A percentile compares a stretch with the other conserved stretches of the same genome.
Conservation (phyloP, 23 tunicate species). For the Halocynthia roretzi region DNA sequence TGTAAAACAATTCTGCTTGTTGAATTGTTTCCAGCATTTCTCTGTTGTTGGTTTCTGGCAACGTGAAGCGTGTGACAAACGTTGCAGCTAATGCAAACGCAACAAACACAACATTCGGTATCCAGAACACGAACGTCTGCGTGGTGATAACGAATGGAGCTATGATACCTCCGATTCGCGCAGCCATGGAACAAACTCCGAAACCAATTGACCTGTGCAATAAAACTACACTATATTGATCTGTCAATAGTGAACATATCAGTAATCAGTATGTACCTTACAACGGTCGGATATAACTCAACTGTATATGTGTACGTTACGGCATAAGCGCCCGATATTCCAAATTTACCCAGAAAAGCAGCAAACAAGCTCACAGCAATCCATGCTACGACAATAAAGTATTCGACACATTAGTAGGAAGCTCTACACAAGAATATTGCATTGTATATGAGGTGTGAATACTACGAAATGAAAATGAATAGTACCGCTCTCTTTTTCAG, state of each 20-base stretch:
- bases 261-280: slow-evolving; percentile 24
- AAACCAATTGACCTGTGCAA: slow-evolving; percentile 27
- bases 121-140: slow-evolving; percentile 14
- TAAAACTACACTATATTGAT: not conserved
- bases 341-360: slow-evolving; percentile 45
- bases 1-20: too few relatives aligned
- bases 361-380: slow-evolving; percentile 8
- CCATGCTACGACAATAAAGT: too few relatives aligned
- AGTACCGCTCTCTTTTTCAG: slow-evolving; percentile 20
- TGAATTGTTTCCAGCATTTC: too few relatives aligned
- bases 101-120: too few relatives aligned
- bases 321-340: slow-evolving; percentile 59
- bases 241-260: too few relatives aligned
- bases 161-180: slow-evolving; percentile 29
- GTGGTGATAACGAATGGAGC: slow-evolving; percentile 26
- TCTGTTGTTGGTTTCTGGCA: too few relatives aligned
- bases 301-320: slow-evolving; percentile 49
- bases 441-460: too few relatives aligned
- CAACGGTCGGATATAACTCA: slow-evolving; percentile 58
- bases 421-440: too few relatives aligned
- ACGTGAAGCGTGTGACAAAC: too few relatives aligned
- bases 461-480: not conserved
- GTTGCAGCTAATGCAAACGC: too few relatives aligned
- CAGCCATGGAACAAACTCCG: slow-evolving; percentile 19
- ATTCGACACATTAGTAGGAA: too few relatives aligned